Conservation (phyloP, 2,888 invertebrate species). For the Habrosyne pyritoides region DNA sequence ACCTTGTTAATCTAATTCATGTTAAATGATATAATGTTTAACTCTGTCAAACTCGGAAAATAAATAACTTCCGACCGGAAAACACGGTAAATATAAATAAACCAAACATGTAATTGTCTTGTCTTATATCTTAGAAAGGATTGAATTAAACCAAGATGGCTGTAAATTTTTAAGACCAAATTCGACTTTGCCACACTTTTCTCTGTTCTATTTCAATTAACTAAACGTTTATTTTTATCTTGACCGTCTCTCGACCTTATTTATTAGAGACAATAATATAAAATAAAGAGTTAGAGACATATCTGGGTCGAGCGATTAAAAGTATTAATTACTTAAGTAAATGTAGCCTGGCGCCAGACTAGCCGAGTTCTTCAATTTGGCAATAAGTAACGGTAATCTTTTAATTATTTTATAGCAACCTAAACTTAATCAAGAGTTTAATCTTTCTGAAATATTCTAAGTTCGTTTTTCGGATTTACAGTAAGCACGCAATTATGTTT, state of each 20-base stretch:
- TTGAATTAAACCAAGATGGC: too few species aligned
- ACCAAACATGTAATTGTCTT: too few species aligned
- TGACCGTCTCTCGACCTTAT: conserved; percentile 14
- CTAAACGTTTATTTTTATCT: conserved; percentile 20
- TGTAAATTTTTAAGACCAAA: neutral
- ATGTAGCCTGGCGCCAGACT: conserved; percentile 17
- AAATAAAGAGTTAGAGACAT: conserved; percentile 18
- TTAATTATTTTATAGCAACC: neutral
- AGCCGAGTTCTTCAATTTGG: neutral
- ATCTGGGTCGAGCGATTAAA: conserved; percentile 32
- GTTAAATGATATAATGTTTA: too few species aligned
- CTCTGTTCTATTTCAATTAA: conserved; percentile 19
- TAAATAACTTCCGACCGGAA: too few species aligned
- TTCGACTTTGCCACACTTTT: neutral
- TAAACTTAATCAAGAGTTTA: neutral
- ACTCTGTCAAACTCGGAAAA: too few species aligned
- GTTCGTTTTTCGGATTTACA: too few species aligned
- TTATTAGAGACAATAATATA: conserved; percentile 24
- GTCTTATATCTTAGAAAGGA: too few species aligned
- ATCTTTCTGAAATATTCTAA: too few species aligned
- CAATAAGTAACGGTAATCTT: neutral
- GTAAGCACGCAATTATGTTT: too few species aligned
- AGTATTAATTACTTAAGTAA: conserved; percentile 27
- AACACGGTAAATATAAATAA: too few species aligned
- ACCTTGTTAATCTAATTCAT: too few species aligned